Base-by-base conservation (phyloP, 2,888 invertebrate genomes). In the Sisyra nigra region DNA sequence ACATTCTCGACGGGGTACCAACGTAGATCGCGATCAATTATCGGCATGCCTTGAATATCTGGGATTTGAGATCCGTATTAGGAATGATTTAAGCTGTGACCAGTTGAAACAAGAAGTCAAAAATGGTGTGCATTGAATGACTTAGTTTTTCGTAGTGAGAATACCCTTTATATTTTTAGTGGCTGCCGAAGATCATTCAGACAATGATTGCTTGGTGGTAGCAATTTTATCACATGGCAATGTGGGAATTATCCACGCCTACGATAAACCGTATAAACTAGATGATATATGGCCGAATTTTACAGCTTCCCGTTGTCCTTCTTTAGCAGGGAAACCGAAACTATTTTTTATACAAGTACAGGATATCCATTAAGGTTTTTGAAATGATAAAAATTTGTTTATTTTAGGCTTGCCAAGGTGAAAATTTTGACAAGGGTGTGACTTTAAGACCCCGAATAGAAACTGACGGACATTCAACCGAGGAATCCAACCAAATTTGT, bases 331-430 rank as follows among this genome's bases (percentile, higher is more conserved):
- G 24, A 91, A 89, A 60, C 89, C 15, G 70, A 77, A 69, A 53
- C 47, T 73, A 24, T 72, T 72, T 53, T 66, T 73, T 47, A 63
- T 72, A 42, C 72, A 72, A 62, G 35, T 35, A 35, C n/a, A n/a
- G n/a, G n/a, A n/a, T n/a, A n/a, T n/a, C n/a, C n/a, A n/a, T n/a
- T n/a, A n/a, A n/a, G n/a, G n/a, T n/a, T n/a, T n/a, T n/a, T n/a
- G n/a, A n/a, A n/a, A n/a, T n/a, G n/a, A n/a, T n/a, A 10, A 41
- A 48, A 67, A 42, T 83, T 24, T 7, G 7, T 83, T 58, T 81
- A n/a, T n/a, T 84, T 48, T 80, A 93, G 74, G 92, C 93, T 44
- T 94, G 93, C 53, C 91, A 89, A 62, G 93, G 93, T n/a, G 85
- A 87, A 58, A 77, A 77, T 57, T 65, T 92, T 30, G 92, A 93